Percentiles rank a stretch among this genome's conserved stretches.
Conservation (phyloP, 2,888 invertebrate genomes). For the Megalurothrips usitatus region DNA sequence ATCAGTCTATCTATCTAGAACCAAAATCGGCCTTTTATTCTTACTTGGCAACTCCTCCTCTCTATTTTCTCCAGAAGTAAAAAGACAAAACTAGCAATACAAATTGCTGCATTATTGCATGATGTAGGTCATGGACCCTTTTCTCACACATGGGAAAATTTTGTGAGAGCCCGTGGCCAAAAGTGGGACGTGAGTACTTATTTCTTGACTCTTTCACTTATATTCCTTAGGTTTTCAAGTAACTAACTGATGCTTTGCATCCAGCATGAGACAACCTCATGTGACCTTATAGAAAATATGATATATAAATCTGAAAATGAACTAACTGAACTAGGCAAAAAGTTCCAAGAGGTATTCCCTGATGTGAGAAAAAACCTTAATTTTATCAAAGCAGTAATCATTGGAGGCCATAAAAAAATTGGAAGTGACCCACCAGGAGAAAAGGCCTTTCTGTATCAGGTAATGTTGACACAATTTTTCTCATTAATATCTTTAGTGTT, state of each 20-base stretch:
- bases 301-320: constrained; percentile 29
- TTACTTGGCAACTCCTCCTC: neutral
- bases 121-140: constrained; percentile 67
- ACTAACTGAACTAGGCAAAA: neutral
- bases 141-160: constrained; percentile 59
- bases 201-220: neutral
- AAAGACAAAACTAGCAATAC: constrained; percentile 52
- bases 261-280: neutral
- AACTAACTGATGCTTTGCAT: neutral
- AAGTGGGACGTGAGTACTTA: constrained; percentile 38
- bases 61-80: neutral
- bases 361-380: constrained; percentile 41
- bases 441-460: constrained; percentile 53
- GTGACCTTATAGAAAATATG: neutral
- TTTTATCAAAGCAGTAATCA: constrained; percentile 51
- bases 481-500: constrained; percentile 22
- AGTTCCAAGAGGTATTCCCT: constrained; percentile 25
- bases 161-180: constrained; percentile 37
- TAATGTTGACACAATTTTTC: constrained; percentile 38
- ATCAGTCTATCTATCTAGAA: neutral
- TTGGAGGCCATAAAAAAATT: constrained; percentile 40
- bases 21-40: neutral
- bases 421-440: constrained; percentile 37
- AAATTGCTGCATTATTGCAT: constrained; percentile 62
- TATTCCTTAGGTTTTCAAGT: neutral